Base-by-base conservation (phyloP, 2,888 invertebrate species). In the Lasiommata megera region DNA sequence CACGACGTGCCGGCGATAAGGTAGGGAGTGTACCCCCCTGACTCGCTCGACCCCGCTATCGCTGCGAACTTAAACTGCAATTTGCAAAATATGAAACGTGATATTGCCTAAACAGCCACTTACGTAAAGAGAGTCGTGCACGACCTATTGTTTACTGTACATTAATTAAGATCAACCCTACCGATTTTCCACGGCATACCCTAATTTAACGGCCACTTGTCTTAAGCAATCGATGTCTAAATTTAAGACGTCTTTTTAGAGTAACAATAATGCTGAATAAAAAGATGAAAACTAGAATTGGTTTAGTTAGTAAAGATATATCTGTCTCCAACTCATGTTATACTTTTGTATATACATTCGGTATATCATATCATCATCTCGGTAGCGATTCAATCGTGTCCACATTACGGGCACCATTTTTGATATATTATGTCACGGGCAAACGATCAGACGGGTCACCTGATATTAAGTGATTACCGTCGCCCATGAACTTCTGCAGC, bases 71-170 rank as follows among this genome's bases (percentile, higher is more conserved):
- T 68, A 73, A 82, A 81, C 77, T 67, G 65, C 65, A 69, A 68
- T 69, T 67, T 84, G 74, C 75, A 77, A 82, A 83, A 79, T 77
- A 79, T 75, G 73, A 84, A 83, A 87, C 88, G 88, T 88, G 87
- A 76, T 82, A 80, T 80, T 74, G 84, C 84, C 72, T 88, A 86
- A 88, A 84, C 76, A 86, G 80, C 74, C 79, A 77, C 79, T 82
- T 80, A 76, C 73, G 76, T 74, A 74, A 79, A 80, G 78, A 77
- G 74, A 80, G 75, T 75, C 69, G 70, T 66, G 69, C 67, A 67
- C 63, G 73, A 74, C 72, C 73, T 73, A 72, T 75, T 73, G 84
- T 86, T 83, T 84, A 73, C 82, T 74, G 76, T 76, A 76, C 77
- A 80, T 79, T 82, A 80, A 83, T 83, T 84, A 80, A 79, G 78